phyloP scores from a whole-genome alignment of 2,888 invertebrate species.

The Diloba caeruleocephala region DNA sequence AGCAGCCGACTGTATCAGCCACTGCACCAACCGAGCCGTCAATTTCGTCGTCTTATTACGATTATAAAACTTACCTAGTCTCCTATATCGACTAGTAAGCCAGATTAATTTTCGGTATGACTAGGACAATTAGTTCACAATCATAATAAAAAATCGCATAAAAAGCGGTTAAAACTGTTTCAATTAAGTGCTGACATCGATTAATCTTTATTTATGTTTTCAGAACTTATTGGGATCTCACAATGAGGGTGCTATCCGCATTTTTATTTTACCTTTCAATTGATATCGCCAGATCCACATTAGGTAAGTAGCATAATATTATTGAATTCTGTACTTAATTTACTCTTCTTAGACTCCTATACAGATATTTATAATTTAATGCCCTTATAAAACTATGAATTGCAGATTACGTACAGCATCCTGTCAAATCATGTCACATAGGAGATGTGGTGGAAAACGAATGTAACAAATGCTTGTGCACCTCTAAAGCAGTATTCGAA shows the following conservation, averaged over 20 bases:
- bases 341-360: background rate
- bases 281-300: conserved; percentile 10
- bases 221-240: background rate
- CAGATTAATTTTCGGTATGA: conserved; percentile 3
- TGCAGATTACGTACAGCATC: conserved; percentile 46
- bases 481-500: conserved; percentile 50
- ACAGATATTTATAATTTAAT: background rate
- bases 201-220: conserved; percentile 3
- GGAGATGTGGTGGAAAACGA: conserved; percentile 61
- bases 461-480: conserved; percentile 61
- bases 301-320: conserved; percentile 30
- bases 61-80: too few species aligned
- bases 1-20: too few species aligned
- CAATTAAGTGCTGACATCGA: conserved; percentile 18
- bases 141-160: conserved; percentile 35
- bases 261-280: conserved; percentile 23
- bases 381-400: conserved; percentile 4
- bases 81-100: background rate
- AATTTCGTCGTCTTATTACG: too few species aligned
- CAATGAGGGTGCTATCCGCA: conserved; percentile 27
- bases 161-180: conserved; percentile 13
- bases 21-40: too few species aligned
- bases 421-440: conserved; percentile 50
- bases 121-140: conserved; percentile 18
- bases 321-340: background rate